Evolutionary conservation across 2,113 vertebrate species (phyloP).

Genomic region (Pygoscelis antarcticus): DNA sequence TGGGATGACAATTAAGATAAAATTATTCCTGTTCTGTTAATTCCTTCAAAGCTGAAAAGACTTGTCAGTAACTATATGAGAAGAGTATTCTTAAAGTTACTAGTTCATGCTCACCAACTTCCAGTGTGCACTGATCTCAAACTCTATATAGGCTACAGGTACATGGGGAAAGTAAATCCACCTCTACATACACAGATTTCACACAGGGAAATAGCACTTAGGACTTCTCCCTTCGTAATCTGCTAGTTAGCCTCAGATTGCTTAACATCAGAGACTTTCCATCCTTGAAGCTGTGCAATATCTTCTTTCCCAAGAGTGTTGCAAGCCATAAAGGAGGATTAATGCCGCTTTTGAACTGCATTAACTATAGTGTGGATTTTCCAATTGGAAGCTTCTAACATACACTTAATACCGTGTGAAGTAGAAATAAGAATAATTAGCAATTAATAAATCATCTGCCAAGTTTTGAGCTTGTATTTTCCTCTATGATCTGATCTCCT

Average conservation of each 20-base stretch:
- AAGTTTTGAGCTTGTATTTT: neutral
- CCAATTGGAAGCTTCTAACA: slow-evolving; percentile 7
- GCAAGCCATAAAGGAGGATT: neutral
- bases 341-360: slow-evolving; percentile 18
- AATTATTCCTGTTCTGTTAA: neutral
- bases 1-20: neutral
- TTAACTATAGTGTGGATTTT: slow-evolving; percentile 10
- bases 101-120: neutral
- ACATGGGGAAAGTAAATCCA: neutral
- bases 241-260: neutral
- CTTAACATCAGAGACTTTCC: neutral
- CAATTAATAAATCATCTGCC: slow-evolving; percentile 16
- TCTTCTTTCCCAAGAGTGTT: neutral
- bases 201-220: neutral
- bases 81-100: neutral
- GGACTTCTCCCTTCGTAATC: neutral
- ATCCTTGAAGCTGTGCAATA: neutral
- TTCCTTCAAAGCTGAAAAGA: neutral
- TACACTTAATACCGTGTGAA: neutral
- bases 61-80: neutral
- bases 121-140: neutral
- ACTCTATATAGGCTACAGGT: neutral
- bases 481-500: neutral
- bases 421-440: slow-evolving; percentile 21
- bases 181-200: neutral